Evolutionary conservation across 1,140 invertebrate species (phyloP), one percentile per base, ranked within the genome.

Genomic region (Papilio aristodemus): DNA sequence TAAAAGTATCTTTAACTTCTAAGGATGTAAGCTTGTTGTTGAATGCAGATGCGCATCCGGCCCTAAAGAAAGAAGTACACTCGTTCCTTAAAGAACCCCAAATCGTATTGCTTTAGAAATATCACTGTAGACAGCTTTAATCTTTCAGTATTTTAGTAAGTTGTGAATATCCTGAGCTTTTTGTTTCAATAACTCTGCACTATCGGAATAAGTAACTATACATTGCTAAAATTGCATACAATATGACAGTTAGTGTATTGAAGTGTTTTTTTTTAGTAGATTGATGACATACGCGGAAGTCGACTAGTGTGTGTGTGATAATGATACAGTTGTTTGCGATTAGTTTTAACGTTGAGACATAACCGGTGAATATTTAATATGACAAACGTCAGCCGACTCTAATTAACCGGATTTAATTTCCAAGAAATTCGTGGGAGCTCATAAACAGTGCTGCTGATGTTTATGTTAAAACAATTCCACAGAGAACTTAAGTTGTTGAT

Each of bases 321-420:
- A 39, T 39, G 11, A 50, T 50, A 11, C 10, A 32, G 17, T 50
- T 50, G 17, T 8, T 19, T 46, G 7, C 27, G 27, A 32, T 50
- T 22, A 50, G 17, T 50, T 50, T 50, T 50, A 50, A 50, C 46
- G 46, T 50, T 50, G 19, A 50, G 17, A 22, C 17, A 50, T 22
- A 50, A 50, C 1, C 19, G 9, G 46, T 50, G 19, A 11, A 22
- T 50, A 22, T 50, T 19, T 10, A 22, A 50, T 50, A 17, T 50
- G 46, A 50, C 46, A 22, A 50, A 22, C 19, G 17, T 50, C 9
- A 50, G 7, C 22, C 27, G 27, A 32, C 19, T 50, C 46, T 50
- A 50, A 50, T 50, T 50, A 22, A 22, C 46, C 22, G 1, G 46
- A 50, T 50, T 22, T 50, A 11, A 22, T 50, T 50, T 50, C 46